Base-by-base conservation (phyloP, 1,140 invertebrate genomes). In the Himalopsyche phryganea region DNA sequence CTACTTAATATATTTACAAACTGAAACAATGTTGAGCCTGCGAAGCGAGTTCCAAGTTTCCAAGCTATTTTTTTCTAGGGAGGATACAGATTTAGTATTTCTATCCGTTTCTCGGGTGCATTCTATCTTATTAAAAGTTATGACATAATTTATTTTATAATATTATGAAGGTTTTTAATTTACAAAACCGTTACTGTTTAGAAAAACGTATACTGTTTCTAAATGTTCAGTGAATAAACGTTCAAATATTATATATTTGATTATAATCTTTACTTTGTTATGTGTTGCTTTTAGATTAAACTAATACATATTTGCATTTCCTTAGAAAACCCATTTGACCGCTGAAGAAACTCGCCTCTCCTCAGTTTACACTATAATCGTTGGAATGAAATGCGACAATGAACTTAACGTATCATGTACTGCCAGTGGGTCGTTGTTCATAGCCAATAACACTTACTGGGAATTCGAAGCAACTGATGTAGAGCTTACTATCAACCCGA, bases 321-420 rank as follows among this genome's bases (percentile, higher is more conserved):
- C n/a, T 28, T 28, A 60, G 42, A 59, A n/a, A 28, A 19, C 45
- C 13, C 51, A 40, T 17, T 23, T 54, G 35, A 51, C 48, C 1
- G 56, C 61, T 46, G 47, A 58, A 41, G 51, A 60, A 60, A 63
- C 38, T 14, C n/a, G 62, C 42, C 42, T 44, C 46, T 35, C 23
- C 45, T 63, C 38, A 41, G n/a, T 33, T 18, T 50, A 33, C 28
- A 61, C 41, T 0, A 41, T 58, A 0, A 19, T 49, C 18, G 46
- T 51, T 1, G 50, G 13, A 13, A 20, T 58, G 20, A 50, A 58
- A 11, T 58, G 55, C 41, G 35, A 35, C 0, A 9, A 41, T 6
- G 33, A n/a, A 7, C n/a, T 14, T 2, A 36, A 36, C 14, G 14
- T 28, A 1, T n/a, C 48, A 1, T 50, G 49, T 35, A 6, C n/a